phyloP scores from a whole-genome alignment of 2,797 vertebrate genomes.

The Syngnathus rostellatus region DNA sequence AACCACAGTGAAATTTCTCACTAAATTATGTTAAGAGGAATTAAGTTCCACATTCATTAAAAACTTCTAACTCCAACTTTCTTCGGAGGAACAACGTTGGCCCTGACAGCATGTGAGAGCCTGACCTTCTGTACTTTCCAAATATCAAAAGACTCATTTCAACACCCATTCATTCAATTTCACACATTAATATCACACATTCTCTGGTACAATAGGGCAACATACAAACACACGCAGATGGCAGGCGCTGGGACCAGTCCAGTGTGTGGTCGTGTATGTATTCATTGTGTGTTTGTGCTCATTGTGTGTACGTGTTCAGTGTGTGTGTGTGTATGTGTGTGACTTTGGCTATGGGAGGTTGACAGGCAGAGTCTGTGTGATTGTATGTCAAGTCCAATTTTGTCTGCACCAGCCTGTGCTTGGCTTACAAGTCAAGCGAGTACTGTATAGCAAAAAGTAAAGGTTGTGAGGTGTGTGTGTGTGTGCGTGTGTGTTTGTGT shows the following conservation, averaged over 20 bases:
- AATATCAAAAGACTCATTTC: constrained; percentile 72
- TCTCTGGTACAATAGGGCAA: constrained; percentile 71
- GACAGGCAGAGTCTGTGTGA: constrained; percentile 50
- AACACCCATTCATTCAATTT: constrained; percentile 70
- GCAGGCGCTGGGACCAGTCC: constrained; percentile 62
- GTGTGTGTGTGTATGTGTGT: constrained; percentile 34
- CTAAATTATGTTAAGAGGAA: constrained; percentile 18
- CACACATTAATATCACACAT: constrained; percentile 71
- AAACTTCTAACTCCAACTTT: constrained; percentile 62
- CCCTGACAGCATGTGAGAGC: constrained; percentile 65
- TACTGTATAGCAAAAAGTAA: not conserved
- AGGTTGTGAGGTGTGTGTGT: not conserved
- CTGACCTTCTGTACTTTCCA: constrained; percentile 71
- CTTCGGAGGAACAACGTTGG: constrained; percentile 58
- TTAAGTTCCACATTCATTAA: constrained; percentile 42
- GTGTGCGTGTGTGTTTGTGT: not conserved
- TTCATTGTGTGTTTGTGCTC: constrained; percentile 18
- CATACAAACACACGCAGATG: constrained; percentile 72
- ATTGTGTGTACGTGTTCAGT: constrained; percentile 18
- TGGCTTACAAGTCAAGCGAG: not conserved
- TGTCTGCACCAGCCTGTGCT: constrained; percentile 22
- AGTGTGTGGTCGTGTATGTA: constrained; percentile 36
- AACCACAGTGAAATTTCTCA: constrained; percentile 13
- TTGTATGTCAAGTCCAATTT: constrained; percentile 47
- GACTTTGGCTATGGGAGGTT: constrained; percentile 58